Evolutionary conservation across 2,797 vertebrate genomes (phyloP).

Genomic region (Hirundo rustica): DNA sequence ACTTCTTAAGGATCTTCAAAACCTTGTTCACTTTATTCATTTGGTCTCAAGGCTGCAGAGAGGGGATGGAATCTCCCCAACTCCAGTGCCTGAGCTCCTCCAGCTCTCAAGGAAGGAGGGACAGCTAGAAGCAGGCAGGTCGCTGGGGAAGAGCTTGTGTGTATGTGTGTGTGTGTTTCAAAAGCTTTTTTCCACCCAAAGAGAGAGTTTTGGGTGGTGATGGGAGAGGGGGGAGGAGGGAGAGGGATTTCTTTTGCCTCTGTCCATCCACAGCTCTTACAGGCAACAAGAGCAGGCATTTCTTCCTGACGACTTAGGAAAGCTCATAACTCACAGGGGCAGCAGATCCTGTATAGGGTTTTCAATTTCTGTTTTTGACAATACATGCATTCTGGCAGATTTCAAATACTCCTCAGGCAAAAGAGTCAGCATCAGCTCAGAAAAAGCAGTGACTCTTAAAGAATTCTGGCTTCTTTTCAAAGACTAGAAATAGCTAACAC

Average conservation of each 20-base stretch:
- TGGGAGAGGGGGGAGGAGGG: neutral
- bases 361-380: constrained; percentile 62
- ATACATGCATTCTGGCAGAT: constrained; percentile 70
- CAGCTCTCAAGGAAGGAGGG: constrained; percentile 3
- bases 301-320: constrained; percentile 46
- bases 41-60: neutral
- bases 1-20: constrained; percentile 86
- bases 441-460: constrained; percentile 62
- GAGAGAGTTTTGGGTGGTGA: neutral
- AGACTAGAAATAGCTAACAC: constrained; percentile 46
- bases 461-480: constrained; percentile 56
- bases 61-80: neutral
- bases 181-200: constrained; percentile 36
- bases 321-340: constrained; percentile 63
- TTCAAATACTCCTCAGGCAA: constrained; percentile 71
- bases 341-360: constrained; percentile 55
- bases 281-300: constrained; percentile 41
- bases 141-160: neutral
- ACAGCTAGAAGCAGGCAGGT: constrained; percentile 29
- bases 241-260: constrained; percentile 37
- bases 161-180: neutral
- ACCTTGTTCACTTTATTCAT: constrained; percentile 85
- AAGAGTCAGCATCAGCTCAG: constrained; percentile 55
- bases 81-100: neutral
- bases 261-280: constrained; percentile 39